Conservation (phyloP, 2,113 vertebrate genomes). For the Campylomormyrus tamandua region DNA sequence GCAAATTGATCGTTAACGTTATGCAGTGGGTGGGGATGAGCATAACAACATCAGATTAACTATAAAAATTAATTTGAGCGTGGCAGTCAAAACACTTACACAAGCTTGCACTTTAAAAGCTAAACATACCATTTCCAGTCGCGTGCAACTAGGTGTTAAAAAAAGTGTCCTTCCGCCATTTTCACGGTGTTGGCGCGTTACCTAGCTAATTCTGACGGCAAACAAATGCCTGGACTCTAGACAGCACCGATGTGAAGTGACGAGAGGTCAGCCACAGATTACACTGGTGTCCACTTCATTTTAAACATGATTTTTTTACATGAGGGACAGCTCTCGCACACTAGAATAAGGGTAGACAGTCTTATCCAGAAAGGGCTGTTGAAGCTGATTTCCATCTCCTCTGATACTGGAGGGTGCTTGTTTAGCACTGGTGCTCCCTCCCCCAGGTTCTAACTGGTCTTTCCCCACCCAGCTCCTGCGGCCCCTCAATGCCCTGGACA, state of each 20-base stretch:
- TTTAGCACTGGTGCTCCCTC: not conserved
- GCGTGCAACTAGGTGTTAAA: not conserved
- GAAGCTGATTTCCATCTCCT: not conserved
- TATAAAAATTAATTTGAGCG: not conserved
- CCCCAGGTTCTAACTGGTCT: not conserved
- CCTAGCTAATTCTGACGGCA: not conserved
- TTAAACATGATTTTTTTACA: not conserved
- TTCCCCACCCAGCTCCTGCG: slow-evolving; percentile 74
- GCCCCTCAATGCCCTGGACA: slow-evolving; percentile 92
- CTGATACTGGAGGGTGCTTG: not conserved
- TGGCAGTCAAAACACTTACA: not conserved
- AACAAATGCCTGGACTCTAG: not conserved
- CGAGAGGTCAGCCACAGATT: not conserved
- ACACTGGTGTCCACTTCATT: not conserved
- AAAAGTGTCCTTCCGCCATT: not conserved
- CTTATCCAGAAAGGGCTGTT: not conserved
- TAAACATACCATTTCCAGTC: not conserved
- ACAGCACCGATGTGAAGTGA: not conserved
- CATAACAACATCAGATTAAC: not conserved
- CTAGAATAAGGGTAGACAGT: not conserved
- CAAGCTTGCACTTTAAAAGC: not conserved
- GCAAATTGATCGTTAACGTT: not conserved
- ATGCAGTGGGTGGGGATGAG: not conserved
- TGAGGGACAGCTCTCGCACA: not conserved
- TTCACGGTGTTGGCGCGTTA: not conserved